Base-by-base conservation (phyloP, 2,113 vertebrate species). In the Neodon shergylaensis region DNA sequence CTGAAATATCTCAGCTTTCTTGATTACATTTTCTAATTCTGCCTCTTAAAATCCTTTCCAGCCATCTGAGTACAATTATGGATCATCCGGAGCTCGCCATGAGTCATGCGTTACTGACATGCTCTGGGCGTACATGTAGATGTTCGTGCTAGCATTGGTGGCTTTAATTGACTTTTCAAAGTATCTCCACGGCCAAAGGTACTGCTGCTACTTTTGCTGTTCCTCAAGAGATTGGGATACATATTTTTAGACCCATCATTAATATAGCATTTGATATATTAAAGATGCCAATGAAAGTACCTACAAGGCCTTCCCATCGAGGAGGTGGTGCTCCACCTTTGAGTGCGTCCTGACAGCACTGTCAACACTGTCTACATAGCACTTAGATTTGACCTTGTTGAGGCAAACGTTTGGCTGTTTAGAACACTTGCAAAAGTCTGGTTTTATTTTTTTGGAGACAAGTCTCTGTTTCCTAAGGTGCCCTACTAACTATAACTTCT, bases 81-180 rank as follows among this genome's bases (percentile, higher is more conserved):
- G 16, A 19, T 84, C 52, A 76, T 93, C 36, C 52, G 72, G 79
- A 84, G 31, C 77, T 82, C 28, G 21, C 12, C 49, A 54, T 44
- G 16, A 70, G 58, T 86, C 89, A 10, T 26, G 7, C 74, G 10
- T 76, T 61, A 36, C 49, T 14, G 76, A 73, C 76, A 96, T 61
- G 49, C 66, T 85, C 42, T 85, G 74, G 24, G 39, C 47, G 21
- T 70, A 63, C 19, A 39, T 52, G 63, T 33, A 58, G 58, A 76
- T 31, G 16, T 70, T 81, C 42, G 66, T 88, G 12, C 12, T 21
- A 74, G 49, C 19, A n/a, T 84, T 63, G 31, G 28, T 63, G 33
- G 26, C 86, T 61, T 61, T 88, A 91, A 72, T 58, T 85, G 39
- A n/a, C 39, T 94, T 88, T 63, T 90, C 49, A 76, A 72, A 91